Conservation (phyloP, 2,113 vertebrate species). For the Mus musculus region GRCm39 chr2:41015001-41015500, state of each 20-base stretch:
- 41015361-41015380: neutral
- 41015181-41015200: neutral
- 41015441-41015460: neutral
- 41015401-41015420: neutral
- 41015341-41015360: neutral
- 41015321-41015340: neutral
- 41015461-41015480: neutral
- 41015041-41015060: neutral
- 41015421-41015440: neutral
- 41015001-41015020: neutral
- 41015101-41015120: accelerated
- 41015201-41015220: neutral
- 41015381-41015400: neutral
- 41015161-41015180: neutral
- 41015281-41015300: neutral
- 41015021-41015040: neutral
- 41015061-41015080: neutral
- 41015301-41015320: neutral
- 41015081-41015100: too few relatives aligned
- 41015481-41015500: neutral
- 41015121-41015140: neutral
- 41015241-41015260: neutral
- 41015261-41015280: neutral
- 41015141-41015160: neutral
- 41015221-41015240: neutral